Percentiles rank a stretch among this genome's conserved stretches.
phyloP scores from a whole-genome alignment of 2,888 invertebrate genomes.

The Lepidocyrtoides sp. region DNA sequence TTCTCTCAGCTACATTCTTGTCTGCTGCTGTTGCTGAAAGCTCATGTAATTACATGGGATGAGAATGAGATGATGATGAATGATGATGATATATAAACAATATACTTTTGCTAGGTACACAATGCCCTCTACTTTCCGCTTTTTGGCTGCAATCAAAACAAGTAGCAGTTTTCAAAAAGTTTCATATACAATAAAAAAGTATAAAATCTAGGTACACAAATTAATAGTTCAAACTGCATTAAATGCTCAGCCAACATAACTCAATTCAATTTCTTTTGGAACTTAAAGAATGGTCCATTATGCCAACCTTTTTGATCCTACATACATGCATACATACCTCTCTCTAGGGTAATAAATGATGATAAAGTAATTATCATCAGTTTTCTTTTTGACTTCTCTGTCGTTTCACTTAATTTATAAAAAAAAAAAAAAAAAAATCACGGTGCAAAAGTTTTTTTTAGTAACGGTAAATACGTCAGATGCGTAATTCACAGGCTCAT shows the following conservation, averaged over 20 bases:
- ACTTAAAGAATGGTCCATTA: neutral
- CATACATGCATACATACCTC: too few species aligned
- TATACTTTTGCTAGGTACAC: neutral
- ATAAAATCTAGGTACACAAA: neutral
- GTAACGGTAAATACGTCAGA: conserved; percentile 46
- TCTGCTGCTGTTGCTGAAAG: conserved; percentile 32
- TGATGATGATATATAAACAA: neutral
- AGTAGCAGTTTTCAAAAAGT: too few species aligned
- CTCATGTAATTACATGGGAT: conserved; percentile 69
- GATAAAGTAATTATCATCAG: conserved; percentile 2
- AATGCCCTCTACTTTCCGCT: too few species aligned
- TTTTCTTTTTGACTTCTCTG: neutral
- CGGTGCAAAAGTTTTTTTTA: neutral
- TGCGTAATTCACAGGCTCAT: conserved; percentile 45
- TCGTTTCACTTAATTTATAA: neutral
- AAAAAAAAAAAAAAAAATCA: too few species aligned
- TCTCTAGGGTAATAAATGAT: too few species aligned
- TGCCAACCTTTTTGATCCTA: neutral
- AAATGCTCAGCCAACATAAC: too few species aligned
- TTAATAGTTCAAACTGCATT: too few species aligned
- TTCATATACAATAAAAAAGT: too few species aligned
- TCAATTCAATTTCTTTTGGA: too few species aligned
- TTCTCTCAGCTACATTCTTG: neutral
- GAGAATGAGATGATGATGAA: conserved; percentile 11
- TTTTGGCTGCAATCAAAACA: too few species aligned